Conservation (phyloP, 35 echinoderm and acorn worm species). For the Patiria miniata region DNA sequence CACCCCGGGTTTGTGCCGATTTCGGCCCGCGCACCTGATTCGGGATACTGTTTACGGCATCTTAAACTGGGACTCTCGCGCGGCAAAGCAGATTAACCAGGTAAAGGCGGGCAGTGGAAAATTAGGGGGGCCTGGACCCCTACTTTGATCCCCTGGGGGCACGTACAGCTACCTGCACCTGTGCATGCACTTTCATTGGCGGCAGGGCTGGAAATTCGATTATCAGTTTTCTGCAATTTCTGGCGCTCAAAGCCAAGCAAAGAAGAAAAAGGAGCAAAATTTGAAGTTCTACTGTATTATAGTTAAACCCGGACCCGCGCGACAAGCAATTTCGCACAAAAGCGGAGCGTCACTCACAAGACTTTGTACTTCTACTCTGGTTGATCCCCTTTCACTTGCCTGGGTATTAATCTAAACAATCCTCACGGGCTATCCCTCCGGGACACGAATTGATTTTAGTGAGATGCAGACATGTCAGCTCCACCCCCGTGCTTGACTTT, state of each 20-base stretch:
- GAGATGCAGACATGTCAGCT: neutral
- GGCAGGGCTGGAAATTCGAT: neutral
- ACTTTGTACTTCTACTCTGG: neutral
- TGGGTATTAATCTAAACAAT: conserved; percentile 13
- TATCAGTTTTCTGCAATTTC: conserved; percentile 11
- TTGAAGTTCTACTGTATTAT: too few relatives aligned
- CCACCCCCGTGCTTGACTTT: neutral
- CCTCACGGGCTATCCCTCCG: neutral
- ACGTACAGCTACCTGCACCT: neutral
- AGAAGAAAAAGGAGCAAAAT: neutral
- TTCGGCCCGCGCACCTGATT: neutral
- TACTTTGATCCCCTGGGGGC: neutral
- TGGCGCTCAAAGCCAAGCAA: neutral
- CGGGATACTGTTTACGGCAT: neutral
- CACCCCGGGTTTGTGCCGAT: conserved; percentile 17
- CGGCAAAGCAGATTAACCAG: conserved; percentile 22
- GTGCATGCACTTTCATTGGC: conserved; percentile 15
- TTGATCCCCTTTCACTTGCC: neutral
- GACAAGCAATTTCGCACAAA: too few relatives aligned
- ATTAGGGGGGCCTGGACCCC: neutral
- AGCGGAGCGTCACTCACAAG: too few relatives aligned
- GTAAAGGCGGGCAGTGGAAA: neutral
- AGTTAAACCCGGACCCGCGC: too few relatives aligned
- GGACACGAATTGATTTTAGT: conserved; percentile 1
- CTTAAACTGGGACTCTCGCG: neutral